Conservation (phyloP, 2,888 invertebrate genomes). For the Bellardia pandia region DNA sequence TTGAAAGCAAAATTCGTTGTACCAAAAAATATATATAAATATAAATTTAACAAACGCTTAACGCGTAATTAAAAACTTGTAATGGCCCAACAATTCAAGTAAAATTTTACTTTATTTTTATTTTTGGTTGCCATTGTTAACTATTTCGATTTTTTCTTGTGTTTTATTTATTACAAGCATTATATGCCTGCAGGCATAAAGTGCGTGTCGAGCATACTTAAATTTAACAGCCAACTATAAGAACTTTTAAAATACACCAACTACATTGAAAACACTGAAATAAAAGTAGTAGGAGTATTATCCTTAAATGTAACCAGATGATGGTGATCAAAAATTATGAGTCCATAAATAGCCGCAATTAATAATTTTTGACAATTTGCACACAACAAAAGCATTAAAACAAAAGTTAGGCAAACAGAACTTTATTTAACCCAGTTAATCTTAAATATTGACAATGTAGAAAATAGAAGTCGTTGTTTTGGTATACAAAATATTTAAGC, state of each 20-base stretch:
- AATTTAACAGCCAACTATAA: slow-evolving; percentile 58
- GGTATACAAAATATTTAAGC: too few relatives aligned
- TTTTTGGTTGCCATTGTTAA: slow-evolving; percentile 9
- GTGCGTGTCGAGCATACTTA: slow-evolving; percentile 67
- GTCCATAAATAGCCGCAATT: slow-evolving; percentile 74
- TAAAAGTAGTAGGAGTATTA: slow-evolving; percentile 4
- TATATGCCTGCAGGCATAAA: slow-evolving; percentile 53
- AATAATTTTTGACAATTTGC: slow-evolving; percentile 82
- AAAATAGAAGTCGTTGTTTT: too few relatives aligned
- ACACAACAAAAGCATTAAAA: slow-evolving; percentile 74
- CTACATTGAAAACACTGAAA: slow-evolving; percentile 14
- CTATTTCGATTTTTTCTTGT: slow-evolving; percentile 9
- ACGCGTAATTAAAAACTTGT: slow-evolving; percentile 71
- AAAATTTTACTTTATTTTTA: slow-evolving; percentile 9
- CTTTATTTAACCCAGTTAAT: slow-evolving; percentile 18
- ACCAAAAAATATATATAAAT: slow-evolving; percentile 6
- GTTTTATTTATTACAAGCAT: slow-evolving; percentile 35
- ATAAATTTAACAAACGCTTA: slow-evolving; percentile 63
- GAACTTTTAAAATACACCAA: slow-evolving; percentile 35
- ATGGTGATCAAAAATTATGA: slow-evolving; percentile 70
- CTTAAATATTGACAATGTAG: background rate
- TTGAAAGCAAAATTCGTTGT: slow-evolving; percentile 15
- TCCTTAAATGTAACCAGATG: slow-evolving; percentile 64
- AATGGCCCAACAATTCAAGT: slow-evolving; percentile 39
- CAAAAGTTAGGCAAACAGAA: background rate